Base-by-base conservation (phyloP, 2,113 vertebrate genomes). In the Microtus montanus region DNA sequence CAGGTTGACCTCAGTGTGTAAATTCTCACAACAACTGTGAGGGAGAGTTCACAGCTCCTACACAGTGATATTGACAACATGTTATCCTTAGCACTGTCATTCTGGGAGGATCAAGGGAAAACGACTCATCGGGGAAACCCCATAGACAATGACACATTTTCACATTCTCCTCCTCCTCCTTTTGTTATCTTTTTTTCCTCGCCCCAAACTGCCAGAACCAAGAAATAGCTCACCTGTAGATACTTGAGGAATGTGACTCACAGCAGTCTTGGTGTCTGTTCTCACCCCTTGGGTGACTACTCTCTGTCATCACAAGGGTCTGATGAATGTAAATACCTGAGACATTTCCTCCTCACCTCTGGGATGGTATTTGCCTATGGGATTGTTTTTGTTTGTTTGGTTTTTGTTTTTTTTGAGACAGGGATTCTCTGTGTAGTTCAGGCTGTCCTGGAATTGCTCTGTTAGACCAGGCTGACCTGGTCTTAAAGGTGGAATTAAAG, bases 71-170 rank as follows among this genome's bases (percentile, higher is more conserved):
- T 0, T 30, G 15, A 74, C 52, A 38, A 38, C 9, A 54, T 1
- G 52, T n/a, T 85, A 88, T 92, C 93, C 88, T 93, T 71, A 54
- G 71, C 58, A 54, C 1, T 78, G 35, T 30, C 33, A 66, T 63
- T 79, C 78, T 68, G 30, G 61, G 78, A 92, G 75, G 86, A 91
- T 87, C 83, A 87, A 91, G 95, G 74, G 71, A 58, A 77, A 93
- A 63, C 95, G 89, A 96, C 71, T 97, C 94, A 96, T 70, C 74
- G 61, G 91, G 83, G 30, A 89, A 89, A 88, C 35, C 19, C 15
- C n/a, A 3, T 28, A 95, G 79, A 91, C 86, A 96, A 79, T 95
- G 41, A 92, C 68, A 89, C 74, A 87, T 64, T 44, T 63, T 30
- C 66, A 89, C 89, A 89, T 83, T 91, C 87, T 68, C 13, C n/a